Evolutionary conservation across 1,140 invertebrate species (phyloP), one percentile per base, ranked within the genome.

Genomic region (Drosophila tsacasi): DNA sequence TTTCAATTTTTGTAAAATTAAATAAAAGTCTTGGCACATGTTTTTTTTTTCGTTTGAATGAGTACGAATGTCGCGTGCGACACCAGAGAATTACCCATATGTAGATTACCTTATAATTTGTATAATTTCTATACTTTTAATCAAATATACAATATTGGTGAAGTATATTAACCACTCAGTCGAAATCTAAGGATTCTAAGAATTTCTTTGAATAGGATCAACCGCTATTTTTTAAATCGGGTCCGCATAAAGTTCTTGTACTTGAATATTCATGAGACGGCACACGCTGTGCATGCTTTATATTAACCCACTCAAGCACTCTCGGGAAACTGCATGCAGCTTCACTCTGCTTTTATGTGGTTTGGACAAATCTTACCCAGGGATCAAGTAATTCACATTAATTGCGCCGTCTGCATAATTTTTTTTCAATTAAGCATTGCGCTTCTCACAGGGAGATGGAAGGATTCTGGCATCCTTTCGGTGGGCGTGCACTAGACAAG

Each of bases 381-480:
- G 39, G 23, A 71, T 68, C 23, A 61, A 40, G 60, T 71, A 58
- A 72, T 64, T 58, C 66, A 47, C 63, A 81, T 85, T 77, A 47
- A 67, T 67, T 64, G 58, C 50, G 50, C 73, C 58, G 64, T 69
- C 68, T 73, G 67, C 77, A 61, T 79, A 64, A 83, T 81, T 74
- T 87, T 73, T 77, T 87, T 87, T 76, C 84, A 87, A 87, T 87
- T 87, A 87, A 82, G 69, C 59, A 68, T 65, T 83, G 67, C 47
- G 35, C 76, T 67, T 62, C 61, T 74, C 44, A 25, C 59, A 46
- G 37, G 64, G 30, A 42, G 25, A 37, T 32, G 42, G 37, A 54
- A 39, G 37, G 47, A 19, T 47, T 52, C 15, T 58, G n/a, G 32
- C 59, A 67, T 71, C 67, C 63, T 44, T 44, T 47, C 61, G 32